Base-by-base conservation (phyloP, 1,140 invertebrate species). In the Coelopa frigida region DNA sequence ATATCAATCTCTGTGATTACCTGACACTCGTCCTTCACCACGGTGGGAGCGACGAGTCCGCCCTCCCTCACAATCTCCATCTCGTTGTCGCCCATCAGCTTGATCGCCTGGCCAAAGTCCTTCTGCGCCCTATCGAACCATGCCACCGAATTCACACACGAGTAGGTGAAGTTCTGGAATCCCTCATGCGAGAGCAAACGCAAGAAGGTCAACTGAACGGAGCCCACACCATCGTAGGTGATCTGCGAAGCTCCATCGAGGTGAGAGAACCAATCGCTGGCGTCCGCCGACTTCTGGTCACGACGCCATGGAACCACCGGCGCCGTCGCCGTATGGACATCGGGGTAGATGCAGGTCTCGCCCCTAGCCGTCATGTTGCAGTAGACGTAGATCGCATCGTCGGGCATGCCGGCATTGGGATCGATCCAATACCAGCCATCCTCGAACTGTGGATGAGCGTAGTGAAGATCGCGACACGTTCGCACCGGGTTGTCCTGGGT, bases 401-500 rank as follows among this genome's bases (percentile, higher is more conserved):
- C 81, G 4, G 76, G 69, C 76, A 83, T 83, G 2, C 87, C 86
- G 17, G 83, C 70, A 61, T 89, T 89, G 1, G 89, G 89, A 70
- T 94, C 89, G 48, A 94, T 85, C 87, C 87, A 93, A 61, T 89
- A 93, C 78, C 81, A 87, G 88, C 87, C 88, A 65, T 90, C 82
- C 59, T 79, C 78, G 35, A 83, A 81, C 47, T 86, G 77, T 1
- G 81, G 78, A 71, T 91, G 82, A 7, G 82, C 81, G 47, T 79
- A 82, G 53, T 80, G 79, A 8, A 94, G 69, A 70, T 93, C 89
- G 49, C 76, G 79, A 60, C 89, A 94, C 0, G 85, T 82, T 21
- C 85, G 72, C 0, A 78, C 87, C 5, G 89, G 89, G 69, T 86
- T 85, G 15, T 78, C 75, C 54, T 77, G 73, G 0, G 82, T 82